Base-by-base conservation (phyloP, 2,113 vertebrate genomes). In the Grallaria varia region DNA sequence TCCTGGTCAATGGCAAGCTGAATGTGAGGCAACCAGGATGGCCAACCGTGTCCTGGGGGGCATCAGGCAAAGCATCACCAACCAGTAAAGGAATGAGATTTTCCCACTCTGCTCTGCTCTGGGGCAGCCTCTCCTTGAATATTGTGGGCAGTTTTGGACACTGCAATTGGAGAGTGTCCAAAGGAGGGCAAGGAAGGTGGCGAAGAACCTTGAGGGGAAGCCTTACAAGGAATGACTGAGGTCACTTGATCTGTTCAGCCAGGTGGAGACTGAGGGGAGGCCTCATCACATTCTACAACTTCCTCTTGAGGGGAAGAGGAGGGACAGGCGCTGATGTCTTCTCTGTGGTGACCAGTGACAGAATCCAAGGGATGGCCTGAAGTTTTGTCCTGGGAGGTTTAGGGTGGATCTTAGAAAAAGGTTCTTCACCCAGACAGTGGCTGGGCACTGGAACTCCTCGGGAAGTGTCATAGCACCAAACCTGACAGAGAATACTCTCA, bases 1-100 rank as follows among this genome's bases (percentile, higher is more conserved):
- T 66, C 12, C 33, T 66, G 14, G 18, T 20, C 0, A 0, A 8
- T 37, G 52, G 14, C 9, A 44, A 8, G 12, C 5, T 42, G 25
- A 42, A 42, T 15, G 0, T 10, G 47, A 79, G 4, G 31, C 9
- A 80, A 42, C 37, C 42, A 44, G 35, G 22, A 50, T 31, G 5
- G 21, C 6, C 21, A 50, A 1, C 0, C 0, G 0, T 59, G 52
- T 42, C 24, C 72, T 50, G 21, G 25, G 30, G 6, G 1, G 2
- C 37, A 42, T 14, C 37, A 50, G 44, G 21, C 16, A 31, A 25
- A 76, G 21, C 35, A 58, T 85, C 3, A 0, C 21, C 35, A n/a
- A 4, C 30, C 0, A 0, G 17, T 17, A 6, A 19, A 42, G 44
- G 17, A 10, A 50, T 3, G 10, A 24, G 13, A 31, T 31, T 50